Evolutionary conservation across 1,140 invertebrate species (phyloP).

Genomic region (Drosophila tani): DNA sequence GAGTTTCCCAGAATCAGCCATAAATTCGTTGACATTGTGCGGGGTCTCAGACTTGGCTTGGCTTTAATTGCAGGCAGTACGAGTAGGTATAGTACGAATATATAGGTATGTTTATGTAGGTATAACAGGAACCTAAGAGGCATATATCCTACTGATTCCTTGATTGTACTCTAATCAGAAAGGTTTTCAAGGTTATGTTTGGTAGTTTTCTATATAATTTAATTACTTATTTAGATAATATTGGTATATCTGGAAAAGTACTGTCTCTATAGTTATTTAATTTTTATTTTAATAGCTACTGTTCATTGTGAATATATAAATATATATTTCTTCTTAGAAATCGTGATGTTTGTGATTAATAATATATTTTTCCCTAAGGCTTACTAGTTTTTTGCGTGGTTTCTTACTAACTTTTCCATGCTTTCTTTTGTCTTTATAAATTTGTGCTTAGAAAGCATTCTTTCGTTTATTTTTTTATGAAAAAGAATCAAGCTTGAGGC

Average conservation of each 20-base stretch:
- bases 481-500: background rate
- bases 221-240: too few relatives aligned
- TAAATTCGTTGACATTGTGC: slow-evolving; percentile 49
- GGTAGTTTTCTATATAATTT: too few relatives aligned
- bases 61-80: slow-evolving; percentile 12
- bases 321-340: too few relatives aligned
- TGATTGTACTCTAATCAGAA: too few relatives aligned
- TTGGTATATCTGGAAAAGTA: too few relatives aligned
- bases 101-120: too few relatives aligned
- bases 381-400: too few relatives aligned
- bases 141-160: background rate
- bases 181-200: background rate
- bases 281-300: too few relatives aligned
- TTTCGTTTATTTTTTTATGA: background rate
- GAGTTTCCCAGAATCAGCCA: slow-evolving; percentile 45
- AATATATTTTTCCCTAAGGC: background rate
- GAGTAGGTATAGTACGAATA: background rate
- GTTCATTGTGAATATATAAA: too few relatives aligned
- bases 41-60: slow-evolving; percentile 18
- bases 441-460: background rate
- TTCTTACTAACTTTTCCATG: too few relatives aligned
- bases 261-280: too few relatives aligned
- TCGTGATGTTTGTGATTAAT: too few relatives aligned
- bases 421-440: background rate
- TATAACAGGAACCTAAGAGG: background rate